Conservation (phyloP, 2,888 invertebrate species). For the Callosobruchus maculatus region DNA sequence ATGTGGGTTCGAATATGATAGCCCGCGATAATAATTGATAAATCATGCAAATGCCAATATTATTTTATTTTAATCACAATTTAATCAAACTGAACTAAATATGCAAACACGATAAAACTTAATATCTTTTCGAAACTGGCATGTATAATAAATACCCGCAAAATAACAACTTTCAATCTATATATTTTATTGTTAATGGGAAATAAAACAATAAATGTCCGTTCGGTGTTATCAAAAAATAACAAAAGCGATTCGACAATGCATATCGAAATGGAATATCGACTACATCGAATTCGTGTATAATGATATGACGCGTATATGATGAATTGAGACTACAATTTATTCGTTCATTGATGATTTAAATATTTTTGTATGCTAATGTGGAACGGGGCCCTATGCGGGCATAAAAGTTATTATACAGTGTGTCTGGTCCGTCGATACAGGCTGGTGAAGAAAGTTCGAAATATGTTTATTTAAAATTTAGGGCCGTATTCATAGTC, state of each 20-base stretch:
- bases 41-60: not conserved
- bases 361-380: not conserved
- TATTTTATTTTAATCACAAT: conserved; percentile 2
- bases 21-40: conserved; percentile 1
- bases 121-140: not conserved
- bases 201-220: not conserved
- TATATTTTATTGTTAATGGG: not conserved
- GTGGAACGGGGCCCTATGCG: not conserved
- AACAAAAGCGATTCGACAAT: not conserved
- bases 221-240: not conserved
- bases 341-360: not conserved
- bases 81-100: conserved; percentile 2
- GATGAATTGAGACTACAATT: not conserved
- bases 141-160: not conserved
- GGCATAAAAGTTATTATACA: not conserved
- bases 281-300: not conserved
- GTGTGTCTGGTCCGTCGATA: too few species aligned
- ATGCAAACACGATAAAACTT: not conserved
- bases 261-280: not conserved
- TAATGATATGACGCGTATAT: not conserved
- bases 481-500: too few species aligned
- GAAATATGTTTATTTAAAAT: too few species aligned
- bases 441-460: too few species aligned
- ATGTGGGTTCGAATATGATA: not conserved
- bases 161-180: conserved; percentile 1